phyloP scores from a whole-genome alignment of 2,888 invertebrate genomes.

The Pollenia griseotomentosa region DNA sequence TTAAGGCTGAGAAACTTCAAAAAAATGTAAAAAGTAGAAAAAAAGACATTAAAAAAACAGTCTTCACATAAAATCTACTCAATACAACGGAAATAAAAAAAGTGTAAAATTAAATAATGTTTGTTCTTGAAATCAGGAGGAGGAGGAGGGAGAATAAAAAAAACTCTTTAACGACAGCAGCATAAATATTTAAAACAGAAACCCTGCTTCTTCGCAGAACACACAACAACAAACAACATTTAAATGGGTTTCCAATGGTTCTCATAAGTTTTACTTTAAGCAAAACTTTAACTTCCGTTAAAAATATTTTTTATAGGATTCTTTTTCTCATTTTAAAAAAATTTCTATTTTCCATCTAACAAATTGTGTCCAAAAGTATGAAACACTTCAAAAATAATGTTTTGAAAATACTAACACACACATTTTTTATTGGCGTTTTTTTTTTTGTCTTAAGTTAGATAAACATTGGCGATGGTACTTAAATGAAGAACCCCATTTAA shows the following conservation, averaged over 20 bases:
- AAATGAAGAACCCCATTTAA: not conserved
- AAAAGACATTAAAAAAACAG: not conserved
- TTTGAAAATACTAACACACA: conserved; percentile 16
- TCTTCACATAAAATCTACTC: not conserved
- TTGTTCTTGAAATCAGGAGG: not conserved
- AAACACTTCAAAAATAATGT: conserved; percentile 55
- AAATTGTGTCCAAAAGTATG: conserved; percentile 47
- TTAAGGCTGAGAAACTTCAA: not conserved
- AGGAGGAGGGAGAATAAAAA: not conserved
- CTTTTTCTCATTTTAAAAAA: not conserved
- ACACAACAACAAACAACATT: conserved; percentile 30
- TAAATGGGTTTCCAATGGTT: conserved; percentile 61
- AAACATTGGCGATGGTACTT: conserved; percentile 51
- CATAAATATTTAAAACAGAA: conserved; percentile 25
- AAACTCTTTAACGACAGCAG: not conserved
- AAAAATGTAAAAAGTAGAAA: not conserved
- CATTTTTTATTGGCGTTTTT: not conserved
- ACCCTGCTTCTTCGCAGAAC: not conserved
- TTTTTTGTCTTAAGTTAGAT: conserved; percentile 27
- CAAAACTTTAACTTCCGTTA: conserved; percentile 52
- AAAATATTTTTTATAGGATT: conserved; percentile 32
- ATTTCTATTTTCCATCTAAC: not conserved
- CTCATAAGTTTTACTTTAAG: conserved; percentile 44
- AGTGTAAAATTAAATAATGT: not conserved
- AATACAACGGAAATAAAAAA: conserved; percentile 12